Conservation (phyloP, 2,113 vertebrate species). For the Ptilonorhynchus violaceus region DNA sequence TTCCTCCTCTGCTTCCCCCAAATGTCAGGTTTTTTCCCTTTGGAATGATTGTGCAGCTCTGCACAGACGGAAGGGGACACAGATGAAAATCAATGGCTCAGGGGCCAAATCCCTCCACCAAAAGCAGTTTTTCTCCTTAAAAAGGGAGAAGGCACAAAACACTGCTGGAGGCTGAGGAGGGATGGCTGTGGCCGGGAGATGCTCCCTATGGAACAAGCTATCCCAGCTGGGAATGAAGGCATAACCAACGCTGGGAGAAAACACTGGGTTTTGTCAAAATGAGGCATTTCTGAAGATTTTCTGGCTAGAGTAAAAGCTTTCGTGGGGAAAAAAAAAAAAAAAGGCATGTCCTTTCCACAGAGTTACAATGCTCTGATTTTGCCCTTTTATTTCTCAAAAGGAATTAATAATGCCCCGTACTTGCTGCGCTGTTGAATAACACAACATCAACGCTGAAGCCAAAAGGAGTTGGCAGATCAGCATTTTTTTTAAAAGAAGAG, state of each 20-base stretch:
- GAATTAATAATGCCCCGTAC: background rate
- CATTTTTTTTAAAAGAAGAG: background rate
- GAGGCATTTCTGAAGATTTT: background rate
- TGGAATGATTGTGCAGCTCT: background rate
- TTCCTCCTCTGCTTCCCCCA: background rate
- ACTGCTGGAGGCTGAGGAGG: background rate
- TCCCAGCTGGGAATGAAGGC: background rate
- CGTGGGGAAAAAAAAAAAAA: background rate
- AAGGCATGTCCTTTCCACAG: background rate
- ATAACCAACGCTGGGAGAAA: background rate
- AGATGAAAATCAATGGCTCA: background rate
- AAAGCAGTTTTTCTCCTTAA: background rate
- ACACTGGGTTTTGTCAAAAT: background rate
- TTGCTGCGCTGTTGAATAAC: background rate
- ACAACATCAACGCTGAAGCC: background rate
- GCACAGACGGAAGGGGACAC: background rate
- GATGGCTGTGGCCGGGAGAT: background rate
- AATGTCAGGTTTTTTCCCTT: background rate
- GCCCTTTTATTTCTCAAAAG: background rate
- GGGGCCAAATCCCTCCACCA: background rate
- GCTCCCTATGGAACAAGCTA: background rate
- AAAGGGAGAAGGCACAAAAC: background rate
- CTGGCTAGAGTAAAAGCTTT: background rate
- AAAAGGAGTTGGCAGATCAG: background rate
- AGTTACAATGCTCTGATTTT: background rate